These are phyloP conservation scores for Hirtodrosophila histrioides DNA, from an alignment of 2,888 invertebrate genomes.

Conservation along the genomic window DNA sequence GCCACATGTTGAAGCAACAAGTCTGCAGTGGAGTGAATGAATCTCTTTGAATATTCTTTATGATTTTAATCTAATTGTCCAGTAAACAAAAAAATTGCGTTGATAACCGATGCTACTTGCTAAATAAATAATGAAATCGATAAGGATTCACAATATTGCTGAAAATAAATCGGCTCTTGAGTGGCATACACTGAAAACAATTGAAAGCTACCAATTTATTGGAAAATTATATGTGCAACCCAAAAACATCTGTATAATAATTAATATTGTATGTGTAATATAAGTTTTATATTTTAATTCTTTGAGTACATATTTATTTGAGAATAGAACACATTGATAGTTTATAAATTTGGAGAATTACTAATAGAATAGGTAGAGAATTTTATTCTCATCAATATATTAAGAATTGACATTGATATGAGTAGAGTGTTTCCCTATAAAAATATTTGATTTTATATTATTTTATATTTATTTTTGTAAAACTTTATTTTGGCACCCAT, in stretches of 20 bases:
- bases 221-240: not conserved
- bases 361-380: too few relatives aligned
- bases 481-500: not conserved
- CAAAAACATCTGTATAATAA: too few relatives aligned
- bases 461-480: not conserved
- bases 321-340: too few relatives aligned
- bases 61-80: conserved; percentile 48
- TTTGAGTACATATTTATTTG: too few relatives aligned
- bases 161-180: conserved; percentile 33
- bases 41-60: conserved; percentile 41
- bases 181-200: conserved; percentile 29
- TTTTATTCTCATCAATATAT: too few relatives aligned
- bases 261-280: too few relatives aligned
- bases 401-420: not conserved
- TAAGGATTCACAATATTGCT: conserved; percentile 40
- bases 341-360: too few relatives aligned
- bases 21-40: conserved; percentile 39
- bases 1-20: conserved; percentile 13
- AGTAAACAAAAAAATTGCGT: conserved; percentile 32
- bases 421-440: not conserved
- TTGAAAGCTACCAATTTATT: too few relatives aligned
- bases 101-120: conserved; percentile 70
- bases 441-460: not conserved
- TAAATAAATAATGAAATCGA: conserved; percentile 67
- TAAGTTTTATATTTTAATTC: not conserved